A percentile compares a stretch with the other conserved stretches of the same genome.
These are phyloP conservation scores for Drosophila dunni DNA, from an alignment of 1,140 invertebrate genomes.

Conservation along the genomic window DNA sequence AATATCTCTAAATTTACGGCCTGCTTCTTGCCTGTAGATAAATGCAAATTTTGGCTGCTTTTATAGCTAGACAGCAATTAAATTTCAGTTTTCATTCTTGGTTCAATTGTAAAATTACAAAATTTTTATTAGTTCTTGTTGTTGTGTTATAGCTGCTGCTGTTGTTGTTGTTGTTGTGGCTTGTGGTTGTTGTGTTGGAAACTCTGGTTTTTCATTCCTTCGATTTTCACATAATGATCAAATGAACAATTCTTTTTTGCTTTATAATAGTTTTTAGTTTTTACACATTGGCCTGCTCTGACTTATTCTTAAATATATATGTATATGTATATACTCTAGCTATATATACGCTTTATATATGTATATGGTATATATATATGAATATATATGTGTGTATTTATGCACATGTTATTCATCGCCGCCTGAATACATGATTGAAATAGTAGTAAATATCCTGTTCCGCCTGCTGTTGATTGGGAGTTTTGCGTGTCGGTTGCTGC, in stretches of 20 bases:
- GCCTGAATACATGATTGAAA: slow-evolving; percentile 80
- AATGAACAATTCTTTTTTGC: slow-evolving; percentile 50
- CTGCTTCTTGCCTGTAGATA: slow-evolving; percentile 64
- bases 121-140: slow-evolving; percentile 15
- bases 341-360: slow-evolving; percentile 59
- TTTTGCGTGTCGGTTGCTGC: slow-evolving; percentile 67
- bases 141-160: slow-evolving; percentile 1
- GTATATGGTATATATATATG: slow-evolving; percentile 37
- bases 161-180: slow-evolving; percentile 32
- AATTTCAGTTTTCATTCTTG: slow-evolving; percentile 8
- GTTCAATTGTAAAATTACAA: slow-evolving; percentile 36
- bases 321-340: slow-evolving; percentile 54
- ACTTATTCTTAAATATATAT: slow-evolving; percentile 35
- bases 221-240: slow-evolving; percentile 22
- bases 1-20: slow-evolving; percentile 71
- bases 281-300: slow-evolving; percentile 59
- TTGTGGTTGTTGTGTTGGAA: slow-evolving; percentile 33
- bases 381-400: slow-evolving; percentile 34
- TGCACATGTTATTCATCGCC: slow-evolving; percentile 39
- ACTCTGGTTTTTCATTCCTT: slow-evolving; percentile 42
- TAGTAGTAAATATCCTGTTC: slow-evolving; percentile 82
- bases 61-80: slow-evolving; percentile 59
- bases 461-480: slow-evolving; percentile 75
- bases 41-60: slow-evolving; percentile 78
- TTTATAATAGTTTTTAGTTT: slow-evolving; percentile 41